Base-by-base conservation (phyloP, 2,113 vertebrate species). In the Deroptyus accipitrinus region DNA sequence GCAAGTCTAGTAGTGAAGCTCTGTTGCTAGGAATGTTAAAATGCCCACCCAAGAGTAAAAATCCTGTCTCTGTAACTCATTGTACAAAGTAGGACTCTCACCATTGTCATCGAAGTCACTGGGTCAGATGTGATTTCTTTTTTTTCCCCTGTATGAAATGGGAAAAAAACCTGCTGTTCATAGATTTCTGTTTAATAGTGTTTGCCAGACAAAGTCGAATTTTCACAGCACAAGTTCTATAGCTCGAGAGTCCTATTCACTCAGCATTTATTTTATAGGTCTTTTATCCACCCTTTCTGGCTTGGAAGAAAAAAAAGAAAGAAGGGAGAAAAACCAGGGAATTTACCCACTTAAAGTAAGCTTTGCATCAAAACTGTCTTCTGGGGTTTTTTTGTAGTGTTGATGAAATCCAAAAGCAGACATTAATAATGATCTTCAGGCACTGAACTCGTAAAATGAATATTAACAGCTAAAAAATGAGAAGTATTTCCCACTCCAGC, bases 131-230 rank as follows among this genome's bases (percentile, higher is more conserved):
- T 83, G 96, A 96, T 95, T 93, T 95, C 91, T 96, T 96, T 94
- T 90, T 87, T 96, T 68, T 11, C 72, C 77, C 76, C 77, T 92
- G 83, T 94, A 96, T 91, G 92, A 96, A 98, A 97, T 97, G 87
- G 83, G 67, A 39, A 74, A 95, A 96, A 95, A 96, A 97, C 95
- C 92, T 94, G 89, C 69, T 96, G 94, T 92, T 97, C 97, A 94
- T 96, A 97, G 96, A 94, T 98, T 97, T 95, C 94, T 97, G 92
- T 96, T 95, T 98, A 95, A 95, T 98, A 97, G 92, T 97, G 96
- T 98, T 98, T 98, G 95, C 94, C 96, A 97, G 96, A 98, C 97
- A 97, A 97, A 97, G 96, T 97, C 92, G 95, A 97, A 97, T 98
- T 98, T 97, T 97, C 97, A 97, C 94, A 97, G 96, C 93, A 86